Evolutionary conservation across 1,140 invertebrate genomes (phyloP).

Genomic region (Eriosoma lanigerum): DNA sequence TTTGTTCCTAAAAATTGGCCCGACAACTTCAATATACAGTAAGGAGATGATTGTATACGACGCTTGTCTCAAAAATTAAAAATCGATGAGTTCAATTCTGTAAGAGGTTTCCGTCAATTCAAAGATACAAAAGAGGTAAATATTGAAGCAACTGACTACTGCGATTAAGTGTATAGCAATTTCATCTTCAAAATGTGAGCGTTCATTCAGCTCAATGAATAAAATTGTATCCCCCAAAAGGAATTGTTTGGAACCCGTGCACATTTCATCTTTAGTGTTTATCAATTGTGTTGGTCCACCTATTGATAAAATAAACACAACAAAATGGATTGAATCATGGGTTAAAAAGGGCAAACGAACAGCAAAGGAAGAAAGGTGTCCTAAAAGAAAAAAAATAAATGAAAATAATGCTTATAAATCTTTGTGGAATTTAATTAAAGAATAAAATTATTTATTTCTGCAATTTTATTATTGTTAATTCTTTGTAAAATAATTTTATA

Average conservation of each 20-base stretch:
- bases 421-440: too few relatives aligned
- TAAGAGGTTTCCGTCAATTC: constrained; percentile 3
- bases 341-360: not conserved
- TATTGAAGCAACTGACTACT: not conserved
- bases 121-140: too few relatives aligned
- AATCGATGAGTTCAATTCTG: not conserved
- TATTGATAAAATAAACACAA: too few relatives aligned
- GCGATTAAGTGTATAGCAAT: not conserved
- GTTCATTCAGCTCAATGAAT: not conserved
- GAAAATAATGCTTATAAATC: not conserved
- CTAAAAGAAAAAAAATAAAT: not conserved
- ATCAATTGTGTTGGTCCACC: not conserved
- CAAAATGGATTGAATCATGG: not conserved
- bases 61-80: constrained; percentile 2
- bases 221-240: not conserved
- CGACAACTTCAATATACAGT: not conserved
- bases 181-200: not conserved
- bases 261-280: not conserved
- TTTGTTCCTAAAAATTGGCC: not conserved
- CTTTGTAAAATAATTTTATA: not conserved
- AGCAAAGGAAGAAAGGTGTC: not conserved
- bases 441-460: too few relatives aligned
- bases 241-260: not conserved
- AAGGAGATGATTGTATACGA: not conserved
- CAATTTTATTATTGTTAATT: too few relatives aligned